Conservation (phyloP, 2,888 invertebrate species). For the Cryptocheilus praepositus region DNA sequence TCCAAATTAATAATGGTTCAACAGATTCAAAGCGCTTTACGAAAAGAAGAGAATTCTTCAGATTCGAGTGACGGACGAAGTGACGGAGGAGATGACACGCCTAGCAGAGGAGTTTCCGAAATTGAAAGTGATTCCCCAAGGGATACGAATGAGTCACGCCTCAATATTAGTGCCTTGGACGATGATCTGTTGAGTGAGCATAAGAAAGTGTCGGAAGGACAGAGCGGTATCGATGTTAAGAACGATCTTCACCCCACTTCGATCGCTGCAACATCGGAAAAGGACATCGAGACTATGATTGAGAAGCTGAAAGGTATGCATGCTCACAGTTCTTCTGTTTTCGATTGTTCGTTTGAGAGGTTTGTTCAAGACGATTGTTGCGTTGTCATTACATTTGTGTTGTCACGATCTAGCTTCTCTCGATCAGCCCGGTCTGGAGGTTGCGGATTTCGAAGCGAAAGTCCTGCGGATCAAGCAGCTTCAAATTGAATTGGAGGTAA, state of each 20-base stretch:
- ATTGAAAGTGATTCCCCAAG: slow-evolving; percentile 69
- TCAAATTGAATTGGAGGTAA: slow-evolving; percentile 81
- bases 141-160: slow-evolving; percentile 62
- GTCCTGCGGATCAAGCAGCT: slow-evolving; percentile 80
- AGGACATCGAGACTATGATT: slow-evolving; percentile 71
- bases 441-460: slow-evolving; percentile 77
- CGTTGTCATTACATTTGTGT: slow-evolving; percentile 12
- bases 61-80: slow-evolving; percentile 66
- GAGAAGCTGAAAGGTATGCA: slow-evolving; percentile 69
- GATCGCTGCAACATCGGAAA: slow-evolving; percentile 64
- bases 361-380: no score
- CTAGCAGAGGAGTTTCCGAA: slow-evolving; percentile 63
- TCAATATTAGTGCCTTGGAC: slow-evolving; percentile 63
- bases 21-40: slow-evolving; percentile 21
- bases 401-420: slow-evolving; percentile 63
- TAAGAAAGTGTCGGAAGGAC: slow-evolving; percentile 34
- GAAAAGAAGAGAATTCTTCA: slow-evolving; percentile 56
- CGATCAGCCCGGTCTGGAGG: slow-evolving; percentile 70
- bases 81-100: slow-evolving; percentile 59
- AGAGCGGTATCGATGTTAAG: slow-evolving; percentile 47
- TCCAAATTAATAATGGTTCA: slow-evolving; percentile 1
- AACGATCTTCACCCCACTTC: slow-evolving; percentile 59
- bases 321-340: background rate
- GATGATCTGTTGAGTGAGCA: slow-evolving; percentile 61
- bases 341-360: no score